Base-by-base conservation (phyloP, 2,113 vertebrate species). In the Chaenogobius annularis region DNA sequence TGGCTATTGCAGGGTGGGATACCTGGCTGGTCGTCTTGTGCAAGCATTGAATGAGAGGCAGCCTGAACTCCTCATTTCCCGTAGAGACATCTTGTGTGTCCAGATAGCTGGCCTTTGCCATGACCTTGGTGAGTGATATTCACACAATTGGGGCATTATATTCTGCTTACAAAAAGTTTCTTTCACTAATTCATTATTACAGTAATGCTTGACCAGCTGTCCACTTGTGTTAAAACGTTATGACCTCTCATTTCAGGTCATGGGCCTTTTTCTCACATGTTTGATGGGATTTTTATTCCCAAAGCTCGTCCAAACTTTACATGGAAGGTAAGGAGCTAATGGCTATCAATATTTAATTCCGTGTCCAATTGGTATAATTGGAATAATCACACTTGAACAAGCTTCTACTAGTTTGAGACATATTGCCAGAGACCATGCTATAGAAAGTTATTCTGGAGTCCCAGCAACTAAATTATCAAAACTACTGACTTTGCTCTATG, bases 221-320 rank as follows among this genome's bases (percentile, higher is more conserved):
- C 14, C 12, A 15, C 64, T 46, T 10, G 11, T 37, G 59, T 40
- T 17, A 63, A 19, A n/a, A 37, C 11, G 44, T 8, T 10, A 1
- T 37, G 2, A 69, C 7, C 69, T 79, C 55, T 80, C 85, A 88
- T 15, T 83, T 85, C 88, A 98, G 98, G 98, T 89, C 98, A 99
- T 52, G 98, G 98, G 0, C 98, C 98, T 4, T 99, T 99, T 89
- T 99, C 96, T 55, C 98, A 99, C 72, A 94, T 98, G 96, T 99
- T 96, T 86, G 98, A 99, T 85, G 90, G 91, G 82, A 93, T 91
- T 82, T 99, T 99, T 88, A 94, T 99, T 72, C 97, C 96, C 15
- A 92, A 89, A 61, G 87, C 92, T 73, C 91, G 93, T 20, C 94
- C 95, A 26, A 86, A 7, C 7, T 58, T 79, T 12, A 77, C 73